These are phyloP conservation scores for Penaeus indicus DNA, from an alignment of 1,140 invertebrate species.

Conservation along the genomic window DNA sequence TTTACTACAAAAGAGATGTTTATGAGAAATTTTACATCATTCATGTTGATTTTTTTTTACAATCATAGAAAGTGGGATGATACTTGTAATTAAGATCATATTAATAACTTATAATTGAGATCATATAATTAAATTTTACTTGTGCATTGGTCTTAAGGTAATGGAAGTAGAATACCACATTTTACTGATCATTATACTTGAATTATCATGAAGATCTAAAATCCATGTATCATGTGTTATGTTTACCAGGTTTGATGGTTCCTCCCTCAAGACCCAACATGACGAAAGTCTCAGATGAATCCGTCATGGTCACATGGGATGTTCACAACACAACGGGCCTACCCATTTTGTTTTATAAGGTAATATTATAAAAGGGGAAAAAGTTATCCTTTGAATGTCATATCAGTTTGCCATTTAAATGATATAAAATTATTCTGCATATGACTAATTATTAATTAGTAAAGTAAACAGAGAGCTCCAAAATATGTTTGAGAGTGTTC, in stretches of 20 bases:
- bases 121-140: slow-evolving; percentile 65
- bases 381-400: not conserved
- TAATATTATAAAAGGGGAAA: slow-evolving; percentile 68
- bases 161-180: not conserved
- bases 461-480: not conserved
- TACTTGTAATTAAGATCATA: not conserved
- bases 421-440: not conserved
- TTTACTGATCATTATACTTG: not conserved
- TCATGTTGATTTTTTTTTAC: no score
- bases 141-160: not conserved
- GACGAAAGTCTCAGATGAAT: slow-evolving; percentile 86
- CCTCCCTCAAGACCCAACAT: slow-evolving; percentile 89
- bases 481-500: slow-evolving; percentile 50
- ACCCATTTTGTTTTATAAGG: slow-evolving; percentile 90
- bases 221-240: not conserved
- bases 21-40: no score
- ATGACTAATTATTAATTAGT: not conserved
- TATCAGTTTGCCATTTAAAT: not conserved
- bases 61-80: slow-evolving; percentile 42
- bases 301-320: slow-evolving; percentile 92
- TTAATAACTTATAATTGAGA: not conserved
- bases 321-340: slow-evolving; percentile 83
- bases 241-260: slow-evolving; percentile 78
- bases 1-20: no score
- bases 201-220: not conserved